Percentiles rank a stretch among this genome's conserved stretches.
These are phyloP conservation scores for Pachypsylla venusta DNA, from an alignment of 1,140 invertebrate genomes.

Conservation along the genomic window DNA sequence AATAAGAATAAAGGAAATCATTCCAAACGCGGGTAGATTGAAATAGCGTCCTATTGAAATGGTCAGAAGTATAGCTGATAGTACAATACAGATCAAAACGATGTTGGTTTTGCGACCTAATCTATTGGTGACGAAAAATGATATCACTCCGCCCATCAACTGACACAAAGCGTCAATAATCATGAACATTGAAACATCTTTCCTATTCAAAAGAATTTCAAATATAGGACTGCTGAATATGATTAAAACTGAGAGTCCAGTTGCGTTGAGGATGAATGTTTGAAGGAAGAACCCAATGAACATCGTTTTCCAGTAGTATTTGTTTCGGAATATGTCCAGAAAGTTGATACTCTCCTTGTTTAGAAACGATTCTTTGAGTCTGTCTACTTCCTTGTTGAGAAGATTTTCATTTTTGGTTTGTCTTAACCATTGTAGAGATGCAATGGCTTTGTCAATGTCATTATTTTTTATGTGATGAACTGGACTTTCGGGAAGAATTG, in stretches of 20 bases:
- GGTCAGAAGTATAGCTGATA: background rate
- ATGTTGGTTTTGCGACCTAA: background rate
- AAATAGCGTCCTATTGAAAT: background rate
- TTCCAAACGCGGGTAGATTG: background rate
- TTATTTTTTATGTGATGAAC: slow-evolving; percentile 2
- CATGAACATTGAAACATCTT: background rate
- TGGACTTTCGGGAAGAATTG: background rate
- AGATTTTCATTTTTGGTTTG: background rate
- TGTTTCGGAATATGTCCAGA: background rate
- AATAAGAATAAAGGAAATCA: background rate
- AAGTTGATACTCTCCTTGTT: background rate
- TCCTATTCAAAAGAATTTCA: background rate
- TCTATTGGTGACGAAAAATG: background rate
- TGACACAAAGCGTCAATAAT: background rate
- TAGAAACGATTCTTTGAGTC: background rate
- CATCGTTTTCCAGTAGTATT: slow-evolving; percentile 5
- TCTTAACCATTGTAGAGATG: background rate
- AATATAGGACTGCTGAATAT: background rate
- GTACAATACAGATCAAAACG: background rate
- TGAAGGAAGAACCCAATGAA: background rate
- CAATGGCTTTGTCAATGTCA: background rate
- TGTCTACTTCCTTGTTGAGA: background rate
- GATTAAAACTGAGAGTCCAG: background rate
- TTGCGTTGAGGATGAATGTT: background rate
- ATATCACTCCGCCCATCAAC: background rate